Conservation (phyloP, 1,140 invertebrate genomes). For the Artemia franciscana region DNA sequence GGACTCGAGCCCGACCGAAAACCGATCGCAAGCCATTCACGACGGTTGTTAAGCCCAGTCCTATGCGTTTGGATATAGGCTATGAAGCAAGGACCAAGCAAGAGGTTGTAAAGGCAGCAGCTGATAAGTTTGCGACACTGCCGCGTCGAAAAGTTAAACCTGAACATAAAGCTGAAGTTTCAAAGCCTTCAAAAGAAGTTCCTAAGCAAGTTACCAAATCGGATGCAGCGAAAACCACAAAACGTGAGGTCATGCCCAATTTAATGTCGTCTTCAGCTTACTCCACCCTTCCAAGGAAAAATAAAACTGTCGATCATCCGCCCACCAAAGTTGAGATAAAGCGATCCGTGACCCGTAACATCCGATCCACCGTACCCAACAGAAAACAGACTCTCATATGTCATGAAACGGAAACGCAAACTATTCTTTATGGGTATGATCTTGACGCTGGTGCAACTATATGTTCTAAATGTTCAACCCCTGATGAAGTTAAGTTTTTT, state of each 20-base stretch:
- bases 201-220: neutral
- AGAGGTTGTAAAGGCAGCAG: slow-evolving; percentile 4
- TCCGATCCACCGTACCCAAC: neutral
- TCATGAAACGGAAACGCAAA: neutral
- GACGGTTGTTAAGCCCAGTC: neutral
- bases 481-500: neutral
- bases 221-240: neutral
- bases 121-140: slow-evolving; percentile 10
- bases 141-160: slow-evolving; percentile 6
- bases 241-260: neutral
- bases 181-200: neutral
- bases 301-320: neutral
- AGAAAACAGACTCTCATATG: neutral
- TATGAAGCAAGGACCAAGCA: neutral
- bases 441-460: neutral
- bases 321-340: neutral
- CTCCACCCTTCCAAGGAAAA: neutral
- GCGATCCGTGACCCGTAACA: neutral
- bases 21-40: slow-evolving; percentile 1
- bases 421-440: neutral
- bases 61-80: neutral
- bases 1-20: slow-evolving; percentile 4
- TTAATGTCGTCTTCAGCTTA: neutral
- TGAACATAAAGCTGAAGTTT: neutral
- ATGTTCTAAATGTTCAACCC: neutral